Evolutionary conservation across 2,797 vertebrate species (phyloP), one percentile per base, ranked within the genome.

Genomic region (Ara ararauna): DNA sequence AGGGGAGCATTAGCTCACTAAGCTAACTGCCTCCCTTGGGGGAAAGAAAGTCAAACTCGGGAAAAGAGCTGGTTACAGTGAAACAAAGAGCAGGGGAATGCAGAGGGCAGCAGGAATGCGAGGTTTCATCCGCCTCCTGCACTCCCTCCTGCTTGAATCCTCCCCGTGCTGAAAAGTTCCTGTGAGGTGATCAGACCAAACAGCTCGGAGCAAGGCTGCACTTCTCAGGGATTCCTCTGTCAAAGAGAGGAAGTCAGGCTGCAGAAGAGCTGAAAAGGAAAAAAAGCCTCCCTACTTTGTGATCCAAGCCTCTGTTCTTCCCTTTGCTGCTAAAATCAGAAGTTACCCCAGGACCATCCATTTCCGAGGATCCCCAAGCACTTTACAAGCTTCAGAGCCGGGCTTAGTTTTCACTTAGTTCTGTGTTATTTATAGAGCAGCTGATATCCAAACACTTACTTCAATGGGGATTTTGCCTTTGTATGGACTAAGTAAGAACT

Each of bases 221-320:
- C 94, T 96, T 95, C 96, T 94, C 94, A 82, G 91, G 96, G 93
- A 96, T 71, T 90, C 91, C 68, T 89, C 82, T 4, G 40, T 94
- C 93, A 96, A 95, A 95, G 88, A 12, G 44, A 82, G 45, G 88
- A 81, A 95, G 92, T 89, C 34, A 47, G 58, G 76, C 89, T 75
- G 45, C 22, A 93, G 76, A 84, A 60, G 47, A 94, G 87, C 85
- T 86, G 67, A 56, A 84, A 82, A 83, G 21, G 5, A 24, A n/a
- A 20, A 70, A 73, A 64, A 16, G 1, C 11, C 76, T 79, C 60
- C 21, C 60, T 16, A 12, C 94, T 92, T 74, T 93, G 77, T 90
- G 88, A 92, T 89, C 88, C 2, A 0, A 92, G 84, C 51, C 80
- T 96, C 93, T 97, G 88, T 94, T 97, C 96, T 96, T 96, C 16